Evolutionary conservation across 1,140 invertebrate species (phyloP), one percentile per base, ranked within the genome.

Genomic region (Atta texana): DNA sequence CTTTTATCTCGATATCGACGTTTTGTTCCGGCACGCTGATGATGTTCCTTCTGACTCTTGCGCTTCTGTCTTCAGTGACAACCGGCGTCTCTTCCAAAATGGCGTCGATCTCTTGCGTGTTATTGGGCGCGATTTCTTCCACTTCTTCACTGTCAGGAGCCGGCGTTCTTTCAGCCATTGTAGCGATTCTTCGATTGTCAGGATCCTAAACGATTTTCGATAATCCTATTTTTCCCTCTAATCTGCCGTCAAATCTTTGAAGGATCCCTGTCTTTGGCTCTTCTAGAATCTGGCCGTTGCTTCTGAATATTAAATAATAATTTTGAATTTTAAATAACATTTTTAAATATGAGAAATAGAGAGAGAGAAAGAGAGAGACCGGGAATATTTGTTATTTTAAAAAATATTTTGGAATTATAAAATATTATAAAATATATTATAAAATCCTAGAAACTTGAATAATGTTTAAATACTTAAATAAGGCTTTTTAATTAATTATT

Each of bases 191-290:
- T 49, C 39, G 64, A 86, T 86, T 63, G 61, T 78, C 31, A 16
- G 49, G 39, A 53, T 86, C 28, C 57, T 68, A 51, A 81, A 86
- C 51, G 61, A 82, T 69, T 81, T 61, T 86, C 80, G 80, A 84
- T 84, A 84, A 84, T 84, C 53, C 76, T 86, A 81, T 77, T 82
- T 69, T 59, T 81, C 31, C 64, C 24, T 82, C 39, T 59, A 86
- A 81, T 80, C 61, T 51, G 14, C 59, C 57, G 61, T 66, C 51
- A 57, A 53, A 69, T 81, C 51, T 59, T 8, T 34, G 63, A 69
- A 49, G 44, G 10, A 44, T 80, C 28, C 6, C 39, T 31, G 53
- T 61, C 80, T 63, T 49, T 21, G 6, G 18, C 49, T 74, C 28
- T 21, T 59, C 14, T 7, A 24, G 24, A 31, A 51, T 5, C 21